Evolutionary conservation across 1,140 invertebrate genomes (phyloP).

Genomic region (Galendromus occidentalis): DNA sequence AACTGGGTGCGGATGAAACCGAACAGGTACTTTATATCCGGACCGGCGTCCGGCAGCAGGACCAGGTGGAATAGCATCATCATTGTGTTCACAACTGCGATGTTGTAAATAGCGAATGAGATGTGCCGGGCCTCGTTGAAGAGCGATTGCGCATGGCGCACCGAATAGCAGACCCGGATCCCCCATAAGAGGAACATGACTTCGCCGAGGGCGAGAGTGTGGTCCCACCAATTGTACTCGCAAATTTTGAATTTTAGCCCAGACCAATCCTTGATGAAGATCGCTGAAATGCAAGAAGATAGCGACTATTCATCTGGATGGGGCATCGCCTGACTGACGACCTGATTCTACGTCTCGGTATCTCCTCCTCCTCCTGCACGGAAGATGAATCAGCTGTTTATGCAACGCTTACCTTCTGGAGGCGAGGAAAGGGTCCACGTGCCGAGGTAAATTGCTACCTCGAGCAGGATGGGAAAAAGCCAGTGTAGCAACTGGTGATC

Average conservation of each 20-base stretch:
- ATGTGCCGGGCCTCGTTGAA: slow-evolving; percentile 80
- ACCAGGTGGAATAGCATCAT: slow-evolving; percentile 71
- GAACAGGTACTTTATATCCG: slow-evolving; percentile 66
- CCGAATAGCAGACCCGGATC: slow-evolving; percentile 65
- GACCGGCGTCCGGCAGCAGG: slow-evolving; percentile 59
- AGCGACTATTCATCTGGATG: slow-evolving; percentile 20
- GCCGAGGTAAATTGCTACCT: slow-evolving; percentile 66
- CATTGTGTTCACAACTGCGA: slow-evolving; percentile 65
- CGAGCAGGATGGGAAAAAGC: slow-evolving; percentile 65
- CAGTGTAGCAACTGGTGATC: slow-evolving; percentile 73
- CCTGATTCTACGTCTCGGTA: no score
- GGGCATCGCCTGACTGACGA: no score
- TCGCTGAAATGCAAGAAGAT: slow-evolving; percentile 27
- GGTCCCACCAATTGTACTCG: slow-evolving; percentile 78
- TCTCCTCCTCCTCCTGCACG: no score
- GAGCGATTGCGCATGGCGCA: slow-evolving; percentile 67
- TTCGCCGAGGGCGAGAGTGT: slow-evolving; percentile 65
- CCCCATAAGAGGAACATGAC: slow-evolving; percentile 72
- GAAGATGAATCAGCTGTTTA: no score
- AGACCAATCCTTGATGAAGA: slow-evolving; percentile 48
- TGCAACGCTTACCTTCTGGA: slow-evolving; percentile 30
- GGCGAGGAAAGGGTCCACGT: slow-evolving; percentile 69
- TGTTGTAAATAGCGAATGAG: slow-evolving; percentile 81
- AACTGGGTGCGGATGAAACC: slow-evolving; percentile 66
- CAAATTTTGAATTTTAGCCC: slow-evolving; percentile 67